Conservation (phyloP, 1,140 invertebrate genomes). For the Helicoverpa armigera region DNA sequence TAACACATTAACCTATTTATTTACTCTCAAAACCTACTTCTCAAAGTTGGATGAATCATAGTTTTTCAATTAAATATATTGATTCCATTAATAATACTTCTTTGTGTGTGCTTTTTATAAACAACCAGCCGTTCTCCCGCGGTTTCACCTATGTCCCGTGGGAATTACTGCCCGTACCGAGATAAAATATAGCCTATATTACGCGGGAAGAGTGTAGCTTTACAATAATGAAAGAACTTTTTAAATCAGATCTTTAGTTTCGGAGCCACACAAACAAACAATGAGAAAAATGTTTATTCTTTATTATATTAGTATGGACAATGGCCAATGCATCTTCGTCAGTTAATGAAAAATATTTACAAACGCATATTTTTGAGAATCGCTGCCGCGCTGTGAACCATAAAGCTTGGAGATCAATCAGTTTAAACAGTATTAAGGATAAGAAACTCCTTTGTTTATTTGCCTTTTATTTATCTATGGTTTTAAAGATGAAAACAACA, state of each 20-base stretch:
- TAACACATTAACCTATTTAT: not conserved
- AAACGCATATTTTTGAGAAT: not conserved
- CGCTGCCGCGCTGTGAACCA: not conserved
- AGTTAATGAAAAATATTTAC: slow-evolving; percentile 4
- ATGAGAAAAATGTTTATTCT: too few relatives aligned
- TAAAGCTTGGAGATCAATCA: not conserved
- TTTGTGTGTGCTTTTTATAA: not conserved
- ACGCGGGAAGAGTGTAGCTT: too few relatives aligned
- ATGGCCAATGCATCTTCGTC: not conserved
- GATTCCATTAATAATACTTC: slow-evolving; percentile 15
- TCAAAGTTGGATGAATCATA: slow-evolving; percentile 22
- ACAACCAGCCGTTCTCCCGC: not conserved
- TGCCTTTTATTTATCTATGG: not conserved
- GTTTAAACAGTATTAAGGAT: not conserved
- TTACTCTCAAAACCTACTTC: slow-evolving; percentile 6
- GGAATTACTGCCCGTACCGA: too few relatives aligned
- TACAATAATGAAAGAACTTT: too few relatives aligned
- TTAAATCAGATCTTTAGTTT: too few relatives aligned
- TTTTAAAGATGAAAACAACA: not conserved
- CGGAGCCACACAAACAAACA: too few relatives aligned
- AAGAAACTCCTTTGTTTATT: not conserved
- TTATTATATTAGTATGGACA: too few relatives aligned
- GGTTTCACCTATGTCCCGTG: too few relatives aligned
- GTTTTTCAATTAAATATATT: slow-evolving; percentile 14
- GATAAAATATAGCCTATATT: too few relatives aligned